Base-by-base conservation (phyloP, 2,888 invertebrate species). In the Azorinus chamasolen region DNA sequence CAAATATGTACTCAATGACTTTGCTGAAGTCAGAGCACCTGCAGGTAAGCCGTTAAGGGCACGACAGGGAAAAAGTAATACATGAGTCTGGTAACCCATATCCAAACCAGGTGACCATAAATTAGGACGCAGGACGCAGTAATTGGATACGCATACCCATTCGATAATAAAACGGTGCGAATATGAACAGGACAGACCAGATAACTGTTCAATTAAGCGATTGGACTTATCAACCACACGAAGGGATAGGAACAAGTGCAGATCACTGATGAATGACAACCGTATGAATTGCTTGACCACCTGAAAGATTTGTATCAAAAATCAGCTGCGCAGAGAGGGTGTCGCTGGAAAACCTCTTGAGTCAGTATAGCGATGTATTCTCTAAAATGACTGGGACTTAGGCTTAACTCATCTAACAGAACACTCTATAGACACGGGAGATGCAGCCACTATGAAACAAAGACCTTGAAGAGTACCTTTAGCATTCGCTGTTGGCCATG, bases 371-470 rank as follows among this genome's bases (percentile, higher is more conserved):
- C 18, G 27, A 69, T 27, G 25, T 25, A 1, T 69, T 69, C 20
- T 69, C 69, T 8, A 32, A 45, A 39, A 55, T 45, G 69, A 69
- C 1, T 45, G 57, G 43, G 65, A 72, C 39, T 12, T 65, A 51
- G 58, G 65, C 2, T n/a, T 54, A 16, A 72, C 72, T 16, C 6
- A 65, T 37, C 18, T 72, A 22, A 39, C 55, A 16, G 65, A 65
- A 27, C 72, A 72, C 37, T n/a, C 53, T 5, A 58, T 54, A 10
- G n/a, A 58, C 14, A 58, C 64, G n/a, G 51, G 45, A 18, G 39
- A 57, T 41, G 45, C 58, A 5, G n/a, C 6, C 8, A 53, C 64
- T 24, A 45, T 72, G 10, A 72, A 58, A 46, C 72, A 64, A 32
- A 48, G 20, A 5, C 55, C 57, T 14, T 57, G 64, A 32, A 45